phyloP scores from a whole-genome alignment of 2,797 vertebrate species.

The Diglossa cyanea region DNA sequence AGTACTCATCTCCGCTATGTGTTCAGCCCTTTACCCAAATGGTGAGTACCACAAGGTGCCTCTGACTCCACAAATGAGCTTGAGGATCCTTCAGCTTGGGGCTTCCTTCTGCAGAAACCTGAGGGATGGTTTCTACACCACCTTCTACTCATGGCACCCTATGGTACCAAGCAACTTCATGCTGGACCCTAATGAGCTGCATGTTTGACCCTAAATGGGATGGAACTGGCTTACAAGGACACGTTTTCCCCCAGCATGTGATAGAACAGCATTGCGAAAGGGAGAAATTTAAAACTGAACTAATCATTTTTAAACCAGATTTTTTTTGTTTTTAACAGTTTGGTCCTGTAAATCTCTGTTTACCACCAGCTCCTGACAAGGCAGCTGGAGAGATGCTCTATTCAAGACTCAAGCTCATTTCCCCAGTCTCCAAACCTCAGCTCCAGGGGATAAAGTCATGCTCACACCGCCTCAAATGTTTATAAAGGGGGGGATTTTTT shows the following conservation, averaged over 20 bases:
- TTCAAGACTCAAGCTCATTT: not conserved
- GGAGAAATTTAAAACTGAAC: not conserved
- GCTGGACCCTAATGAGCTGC: not conserved
- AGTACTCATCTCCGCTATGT: not conserved
- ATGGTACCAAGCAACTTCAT: not conserved
- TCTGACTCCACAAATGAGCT: not conserved
- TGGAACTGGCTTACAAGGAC: not conserved
- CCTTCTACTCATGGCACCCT: not conserved
- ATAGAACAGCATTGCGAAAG: not conserved
- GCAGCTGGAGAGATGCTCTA: not conserved
- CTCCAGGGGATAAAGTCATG: not conserved
- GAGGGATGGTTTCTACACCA: not conserved
- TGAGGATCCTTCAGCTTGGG: not conserved
- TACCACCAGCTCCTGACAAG: not conserved
- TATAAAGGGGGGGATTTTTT: not conserved
- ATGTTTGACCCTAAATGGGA: not conserved
- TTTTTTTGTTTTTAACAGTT: conserved; percentile 8
- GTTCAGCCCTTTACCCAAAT: not conserved
- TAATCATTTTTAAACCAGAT: not conserved
- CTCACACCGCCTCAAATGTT: not conserved
- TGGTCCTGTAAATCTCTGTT: not conserved
- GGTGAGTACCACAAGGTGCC: accelerated
- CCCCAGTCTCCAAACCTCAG: not conserved
- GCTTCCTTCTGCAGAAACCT: not conserved
- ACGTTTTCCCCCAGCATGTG: not conserved